Base-by-base conservation (phyloP, 2,113 vertebrate genomes). In the Myrmecobius fasciatus region DNA sequence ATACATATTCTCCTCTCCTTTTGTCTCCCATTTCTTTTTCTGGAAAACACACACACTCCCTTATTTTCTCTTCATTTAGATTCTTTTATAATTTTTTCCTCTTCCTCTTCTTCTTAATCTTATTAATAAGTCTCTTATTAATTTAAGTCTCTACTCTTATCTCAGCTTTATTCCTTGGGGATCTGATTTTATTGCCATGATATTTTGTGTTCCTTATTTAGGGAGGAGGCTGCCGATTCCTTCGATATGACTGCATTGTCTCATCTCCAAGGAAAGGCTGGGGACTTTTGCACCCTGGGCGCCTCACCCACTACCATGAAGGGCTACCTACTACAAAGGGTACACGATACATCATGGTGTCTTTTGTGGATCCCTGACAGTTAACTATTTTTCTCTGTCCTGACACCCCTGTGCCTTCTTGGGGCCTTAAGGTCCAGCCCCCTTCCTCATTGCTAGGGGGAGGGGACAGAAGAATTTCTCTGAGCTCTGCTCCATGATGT, bases 321-420 rank as follows among this genome's bases (percentile, higher is more conserved):
- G 99, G 99, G 0, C 98, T 99, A 0, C 99, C 99, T 83, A 99
- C 98, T 51, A 99, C 99, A 1, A 52, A 75, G 0, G 99, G 99
- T 10, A 99, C 99, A 14, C 97, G 99, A 36, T 99, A 99, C 98
- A 99, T 99, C 98, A 99, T 99, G 99, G 99, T 99, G 95, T 99
- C 99, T 52, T 99, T 99, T 26, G 99, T 99, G 0, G 99, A 99
- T 97, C 99, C 99, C 25, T 99, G 97, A 98, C 53, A 43, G 49
- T 89, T 83, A 91, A 43, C 95, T 96, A 97, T 92, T 93, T 46
- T 89, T 51, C 49, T 92, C 91, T 43, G 25, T 46, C 54, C 91
- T 67, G 31, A 89, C 46, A 91, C 97, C 96, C 2, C 53, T 5
- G 96, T 97, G 96, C 97, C 96, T 97, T 97, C 54, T 90, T 1